Percentiles rank a stretch among this genome's conserved stretches.
These are phyloP conservation scores for Drosophila sproati DNA, from an alignment of 1,140 invertebrate genomes.

Conservation along the genomic window DNA sequence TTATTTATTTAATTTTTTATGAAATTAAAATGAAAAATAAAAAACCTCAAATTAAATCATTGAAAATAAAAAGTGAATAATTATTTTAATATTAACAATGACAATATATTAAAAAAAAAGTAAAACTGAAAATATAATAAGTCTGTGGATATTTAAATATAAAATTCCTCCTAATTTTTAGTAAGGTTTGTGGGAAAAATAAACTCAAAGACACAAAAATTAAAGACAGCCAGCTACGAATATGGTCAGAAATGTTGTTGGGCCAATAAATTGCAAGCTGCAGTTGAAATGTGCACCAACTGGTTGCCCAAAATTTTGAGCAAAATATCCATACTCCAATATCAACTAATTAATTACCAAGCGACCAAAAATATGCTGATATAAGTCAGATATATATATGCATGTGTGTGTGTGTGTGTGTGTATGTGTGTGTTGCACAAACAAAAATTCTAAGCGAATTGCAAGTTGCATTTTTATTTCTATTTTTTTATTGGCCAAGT, in stretches of 20 bases:
- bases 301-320: slow-evolving; percentile 64
- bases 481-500: slow-evolving; percentile 7
- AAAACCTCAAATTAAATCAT: too few relatives aligned
- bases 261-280: slow-evolving; percentile 35
- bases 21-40: too few relatives aligned
- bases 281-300: slow-evolving; percentile 62
- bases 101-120: too few relatives aligned
- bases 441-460: slow-evolving; percentile 59
- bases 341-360: slow-evolving; percentile 78
- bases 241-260: slow-evolving; percentile 26
- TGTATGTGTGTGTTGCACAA: slow-evolving; percentile 17
- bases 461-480: slow-evolving; percentile 9
- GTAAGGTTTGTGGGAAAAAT: too few relatives aligned
- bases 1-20: too few relatives aligned
- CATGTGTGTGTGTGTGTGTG: slow-evolving; percentile 6
- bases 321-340: slow-evolving; percentile 60
- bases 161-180: too few relatives aligned
- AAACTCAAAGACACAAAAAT: too few relatives aligned
- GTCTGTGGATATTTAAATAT: too few relatives aligned
- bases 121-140: too few relatives aligned
- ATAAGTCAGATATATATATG: background rate
- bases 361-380: slow-evolving; percentile 41
- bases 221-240: background rate
- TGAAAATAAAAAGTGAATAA: too few relatives aligned
- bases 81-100: too few relatives aligned